Evolutionary conservation across 1,140 invertebrate species (phyloP), one percentile per base, ranked within the genome.

Genomic region (Pseudomyrmex flavicornis): DNA sequence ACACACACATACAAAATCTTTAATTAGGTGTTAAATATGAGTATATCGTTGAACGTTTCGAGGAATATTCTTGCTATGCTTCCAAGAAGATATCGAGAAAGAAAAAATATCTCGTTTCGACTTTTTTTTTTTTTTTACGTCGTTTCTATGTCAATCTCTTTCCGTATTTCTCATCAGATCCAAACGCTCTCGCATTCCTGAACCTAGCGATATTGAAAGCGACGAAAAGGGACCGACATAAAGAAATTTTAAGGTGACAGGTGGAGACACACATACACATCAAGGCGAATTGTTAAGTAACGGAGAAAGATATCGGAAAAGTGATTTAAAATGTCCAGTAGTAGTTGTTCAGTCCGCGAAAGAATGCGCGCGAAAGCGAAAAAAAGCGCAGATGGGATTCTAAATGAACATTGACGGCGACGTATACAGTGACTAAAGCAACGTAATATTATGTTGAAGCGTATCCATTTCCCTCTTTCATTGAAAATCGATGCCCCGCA

Each of bases 11-110:
- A 35, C 35, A 35, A 35, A 35, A 35, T 35, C 35, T 93, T 93
- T 92, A 93, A 93, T 93, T 92, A 93, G 92, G 92, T 93, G 92
- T 93, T 93, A 93, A 93, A 93, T 93, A 93, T 90, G 91, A 93
- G 89, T 90, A 90, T 92, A 90, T 92, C 91, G 82, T 90, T 87
- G 88, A 88, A 85, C 88, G 82, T 75, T 86, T 88, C 65, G 59
- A 70, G 61, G 5, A 66, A 52, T 85, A 69, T 88, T 85, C 61
- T 68, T 63, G 62, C 83, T 70, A 68, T 69, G 26, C 46, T 8
- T 61, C 68, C 66, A 68, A 44, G 17, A 59, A 74, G 72, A 13
- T n/a, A 68, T 73, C 44, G 8, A 7, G 17, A 65, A 13, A 70
- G 58, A 20, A 77, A 50, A 12, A 2, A 17, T 62, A 22, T 52